Percentiles rank a stretch among this genome's conserved stretches.
phyloP scores from a whole-genome alignment of 2,888 invertebrate species.

The Stenoptilia bipunctidactyla region DNA sequence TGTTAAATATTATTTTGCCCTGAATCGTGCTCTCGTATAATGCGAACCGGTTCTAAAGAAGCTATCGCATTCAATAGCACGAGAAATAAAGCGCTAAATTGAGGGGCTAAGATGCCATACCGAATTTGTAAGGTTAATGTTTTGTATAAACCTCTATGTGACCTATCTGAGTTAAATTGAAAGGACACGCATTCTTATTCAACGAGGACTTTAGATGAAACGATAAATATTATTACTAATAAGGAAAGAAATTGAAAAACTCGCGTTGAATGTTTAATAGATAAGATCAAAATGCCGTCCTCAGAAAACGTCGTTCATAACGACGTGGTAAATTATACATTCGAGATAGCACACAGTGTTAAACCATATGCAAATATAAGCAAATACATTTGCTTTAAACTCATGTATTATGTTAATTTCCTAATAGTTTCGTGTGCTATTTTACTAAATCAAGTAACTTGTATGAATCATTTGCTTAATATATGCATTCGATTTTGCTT shows the following conservation, averaged over 20 bases:
- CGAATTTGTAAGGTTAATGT: constrained; percentile 31
- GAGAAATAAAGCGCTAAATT: constrained; percentile 40
- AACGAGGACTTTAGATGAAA: background rate
- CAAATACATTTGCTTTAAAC: background rate
- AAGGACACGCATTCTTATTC: background rate
- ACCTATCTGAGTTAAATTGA: background rate
- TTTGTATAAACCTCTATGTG: constrained; percentile 16
- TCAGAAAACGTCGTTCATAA: background rate
- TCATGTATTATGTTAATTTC: background rate
- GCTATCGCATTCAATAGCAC: constrained; percentile 29
- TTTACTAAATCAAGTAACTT: background rate
- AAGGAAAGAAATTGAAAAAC: background rate
- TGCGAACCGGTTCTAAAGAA: constrained; percentile 25
- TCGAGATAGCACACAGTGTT: background rate
- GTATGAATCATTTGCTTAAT: background rate
- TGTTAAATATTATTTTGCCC: background rate
- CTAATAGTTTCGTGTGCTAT: constrained; percentile 1
- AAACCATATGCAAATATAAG: background rate
- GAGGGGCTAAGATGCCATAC: constrained; percentile 25
- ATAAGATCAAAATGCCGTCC: background rate
- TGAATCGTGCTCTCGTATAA: constrained; percentile 3
- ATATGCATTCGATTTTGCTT: background rate
- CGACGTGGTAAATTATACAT: background rate
- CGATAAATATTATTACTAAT: background rate
- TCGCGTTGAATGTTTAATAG: background rate